Evolutionary conservation across 1,140 invertebrate species (phyloP).

Genomic region (Kradibia gibbosae): DNA sequence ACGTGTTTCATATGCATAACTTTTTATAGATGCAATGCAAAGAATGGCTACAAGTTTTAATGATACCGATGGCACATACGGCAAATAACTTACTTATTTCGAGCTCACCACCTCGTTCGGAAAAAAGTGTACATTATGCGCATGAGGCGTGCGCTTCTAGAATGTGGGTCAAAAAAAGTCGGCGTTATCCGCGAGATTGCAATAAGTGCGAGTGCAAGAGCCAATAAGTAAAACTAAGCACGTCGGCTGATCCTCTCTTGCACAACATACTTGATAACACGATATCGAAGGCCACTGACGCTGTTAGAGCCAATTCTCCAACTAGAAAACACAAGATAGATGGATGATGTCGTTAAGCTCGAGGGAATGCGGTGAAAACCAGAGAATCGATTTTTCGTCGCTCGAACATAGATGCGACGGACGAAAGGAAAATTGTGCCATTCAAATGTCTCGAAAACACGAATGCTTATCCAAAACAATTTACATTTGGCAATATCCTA

Average conservation of each 20-base stretch:
- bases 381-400: not conserved
- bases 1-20: too few relatives aligned
- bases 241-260: not conserved
- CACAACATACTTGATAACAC: not conserved
- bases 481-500: too few relatives aligned
- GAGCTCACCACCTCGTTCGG: not conserved
- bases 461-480: not conserved
- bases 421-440: not conserved
- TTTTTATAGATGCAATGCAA: too few relatives aligned
- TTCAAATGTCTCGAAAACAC: not conserved
- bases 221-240: constrained; percentile 14
- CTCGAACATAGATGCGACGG: not conserved
- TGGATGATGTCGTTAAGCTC: constrained; percentile 6
- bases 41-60: not conserved
- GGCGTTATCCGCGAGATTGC: not conserved
- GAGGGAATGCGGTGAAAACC: constrained; percentile 33
- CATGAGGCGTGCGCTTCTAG: not conserved
- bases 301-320: not conserved
- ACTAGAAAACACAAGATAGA: not conserved
- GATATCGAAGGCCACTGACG: not conserved
- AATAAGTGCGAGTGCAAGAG: not conserved
- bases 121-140: not conserved
- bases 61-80: not conserved
- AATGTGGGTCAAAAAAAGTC: not conserved
- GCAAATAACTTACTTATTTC: not conserved